These are phyloP conservation scores for Scarus forsteni DNA, from an alignment of 2,797 vertebrate species.

Conservation along the genomic window DNA sequence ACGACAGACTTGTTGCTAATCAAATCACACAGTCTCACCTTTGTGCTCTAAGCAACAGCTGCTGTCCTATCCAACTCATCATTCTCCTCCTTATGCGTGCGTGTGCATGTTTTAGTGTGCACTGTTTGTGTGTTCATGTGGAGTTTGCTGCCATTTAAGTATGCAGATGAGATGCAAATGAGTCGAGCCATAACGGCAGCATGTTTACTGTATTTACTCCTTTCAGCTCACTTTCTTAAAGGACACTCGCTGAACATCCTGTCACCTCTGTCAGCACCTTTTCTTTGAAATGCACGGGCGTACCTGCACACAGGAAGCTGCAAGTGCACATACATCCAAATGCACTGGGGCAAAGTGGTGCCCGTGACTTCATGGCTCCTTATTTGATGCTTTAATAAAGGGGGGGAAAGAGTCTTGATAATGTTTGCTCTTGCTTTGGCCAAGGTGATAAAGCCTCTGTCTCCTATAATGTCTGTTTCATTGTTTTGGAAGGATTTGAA, in stretches of 20 bases:
- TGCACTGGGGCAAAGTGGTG: not conserved
- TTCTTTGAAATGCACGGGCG: constrained; percentile 18
- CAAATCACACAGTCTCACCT: constrained; percentile 42
- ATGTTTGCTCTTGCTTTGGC: too few species aligned
- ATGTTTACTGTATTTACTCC: constrained; percentile 20
- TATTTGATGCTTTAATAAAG: too few species aligned
- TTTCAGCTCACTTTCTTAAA: constrained; percentile 37
- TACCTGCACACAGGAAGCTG: constrained; percentile 5
- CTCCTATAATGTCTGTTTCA: too few species aligned
- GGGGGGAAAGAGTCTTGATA: too few species aligned
- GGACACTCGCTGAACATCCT: constrained; percentile 25
- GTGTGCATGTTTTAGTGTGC: constrained; percentile 2
- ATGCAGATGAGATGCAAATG: constrained; percentile 64
- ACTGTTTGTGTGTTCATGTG: constrained; percentile 28
- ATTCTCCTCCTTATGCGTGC: constrained; percentile 5
- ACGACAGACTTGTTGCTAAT: constrained; percentile 35
- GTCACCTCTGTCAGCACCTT: constrained; percentile 28
- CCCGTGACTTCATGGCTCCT: constrained; percentile 5
- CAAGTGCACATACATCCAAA: not conserved
- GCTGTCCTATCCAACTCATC: constrained; percentile 38
- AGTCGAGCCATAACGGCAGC: constrained; percentile 33
- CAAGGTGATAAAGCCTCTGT: too few species aligned
- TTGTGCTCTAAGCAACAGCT: constrained; percentile 18
- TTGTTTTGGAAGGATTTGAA: too few species aligned
- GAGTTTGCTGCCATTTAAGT: constrained; percentile 30